Conservation (phyloP, 2,113 vertebrate genomes). For the Procavia capensis region DNA sequence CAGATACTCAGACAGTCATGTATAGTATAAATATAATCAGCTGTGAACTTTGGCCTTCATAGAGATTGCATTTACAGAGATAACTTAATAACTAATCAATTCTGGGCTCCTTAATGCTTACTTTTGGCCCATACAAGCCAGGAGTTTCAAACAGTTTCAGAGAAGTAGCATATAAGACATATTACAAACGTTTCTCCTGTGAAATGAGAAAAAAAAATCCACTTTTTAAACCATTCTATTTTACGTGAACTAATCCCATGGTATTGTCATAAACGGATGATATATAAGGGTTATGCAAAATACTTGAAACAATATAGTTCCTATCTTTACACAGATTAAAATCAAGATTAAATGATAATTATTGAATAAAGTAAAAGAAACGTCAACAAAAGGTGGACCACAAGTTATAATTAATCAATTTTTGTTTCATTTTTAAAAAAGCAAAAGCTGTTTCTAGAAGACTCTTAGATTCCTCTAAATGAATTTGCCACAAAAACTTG, state of each 20-base stretch:
- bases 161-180: conserved; percentile 32
- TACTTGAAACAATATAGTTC: conserved; percentile 37
- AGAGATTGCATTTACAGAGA: background rate
- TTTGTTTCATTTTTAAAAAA: conserved; percentile 23
- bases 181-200: conserved; percentile 3
- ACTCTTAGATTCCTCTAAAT: conserved; percentile 30
- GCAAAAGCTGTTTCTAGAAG: conserved; percentile 6
- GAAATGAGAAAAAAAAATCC: background rate
- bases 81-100: background rate
- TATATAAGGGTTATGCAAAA: background rate
- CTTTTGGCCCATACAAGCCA: conserved; percentile 2
- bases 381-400: conserved; percentile 26
- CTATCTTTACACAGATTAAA: conserved; percentile 17
- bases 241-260: background rate
- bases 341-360: conserved; percentile 32
- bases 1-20: background rate
- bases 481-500: background rate
- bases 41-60: conserved; percentile 3
- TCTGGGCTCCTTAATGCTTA: background rate
- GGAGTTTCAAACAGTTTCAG: conserved; percentile 39
- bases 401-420: background rate
- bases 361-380: conserved; percentile 31
- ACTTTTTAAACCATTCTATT: conserved; percentile 16
- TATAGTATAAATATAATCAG: conserved; percentile 31
- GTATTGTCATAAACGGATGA: background rate